A percentile compares a stretch with the other conserved stretches of the same genome.
Conservation (phyloP, 1,140 invertebrate genomes). For the Rhagoletis zephyria region DNA sequence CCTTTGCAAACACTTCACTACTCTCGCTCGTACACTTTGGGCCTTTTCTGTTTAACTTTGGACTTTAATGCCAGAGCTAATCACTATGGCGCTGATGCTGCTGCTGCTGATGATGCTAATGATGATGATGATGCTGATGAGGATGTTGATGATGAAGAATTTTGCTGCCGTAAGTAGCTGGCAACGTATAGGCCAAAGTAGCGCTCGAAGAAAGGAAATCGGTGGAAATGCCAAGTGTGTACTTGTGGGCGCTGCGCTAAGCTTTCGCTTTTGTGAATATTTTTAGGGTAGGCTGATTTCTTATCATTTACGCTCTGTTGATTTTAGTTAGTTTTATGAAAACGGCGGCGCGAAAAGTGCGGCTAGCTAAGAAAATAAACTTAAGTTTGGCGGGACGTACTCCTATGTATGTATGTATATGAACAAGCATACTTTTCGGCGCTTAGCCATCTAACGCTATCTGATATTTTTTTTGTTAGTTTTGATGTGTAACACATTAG, state of each 20-base stretch:
- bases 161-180: not conserved
- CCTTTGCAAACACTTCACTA: not conserved
- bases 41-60: constrained; percentile 37
- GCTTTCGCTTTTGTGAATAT: not conserved
- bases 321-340: not conserved
- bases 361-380: constrained; percentile 6
- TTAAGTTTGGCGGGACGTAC: no score
- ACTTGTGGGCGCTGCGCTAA: not conserved
- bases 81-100: not conserved
- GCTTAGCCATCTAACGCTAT: not conserved
- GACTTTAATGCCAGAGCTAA: not conserved
- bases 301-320: constrained; percentile 14
- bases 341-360: not conserved
- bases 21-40: not conserved
- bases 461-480: not conserved
- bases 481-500: not conserved
- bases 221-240: not conserved
- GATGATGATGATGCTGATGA: not conserved
- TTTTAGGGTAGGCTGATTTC: not conserved
- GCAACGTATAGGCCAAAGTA: not conserved
- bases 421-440: not conserved
- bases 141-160: not conserved
- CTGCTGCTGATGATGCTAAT: not conserved
- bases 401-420: not conserved
- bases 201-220: not conserved